Evolutionary conservation across 2,888 invertebrate species (phyloP).

Genomic region (Acleris literana): DNA sequence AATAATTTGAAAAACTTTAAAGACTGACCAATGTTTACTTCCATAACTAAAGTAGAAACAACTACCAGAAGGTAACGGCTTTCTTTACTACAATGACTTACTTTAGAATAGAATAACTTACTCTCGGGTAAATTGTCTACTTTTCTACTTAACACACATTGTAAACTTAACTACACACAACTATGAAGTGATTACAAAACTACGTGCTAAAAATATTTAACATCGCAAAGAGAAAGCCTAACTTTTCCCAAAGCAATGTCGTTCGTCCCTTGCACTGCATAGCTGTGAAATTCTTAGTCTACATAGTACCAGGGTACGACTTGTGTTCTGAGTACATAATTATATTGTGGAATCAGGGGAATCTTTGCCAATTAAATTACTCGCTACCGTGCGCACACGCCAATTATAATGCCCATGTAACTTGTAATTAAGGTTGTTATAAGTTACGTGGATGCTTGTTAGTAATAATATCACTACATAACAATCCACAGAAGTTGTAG

Average conservation of each 20-base stretch:
- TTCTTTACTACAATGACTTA: not conserved
- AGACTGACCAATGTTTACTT: too few species aligned
- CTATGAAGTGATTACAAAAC: slow-evolving; percentile 20
- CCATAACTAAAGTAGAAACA: too few species aligned
- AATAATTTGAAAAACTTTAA: too few species aligned
- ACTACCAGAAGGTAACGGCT: not conserved
- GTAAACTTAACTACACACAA: not conserved
- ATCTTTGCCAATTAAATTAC: slow-evolving; percentile 30
- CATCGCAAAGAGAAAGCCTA: slow-evolving; percentile 17
- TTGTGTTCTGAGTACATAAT: slow-evolving; percentile 15
- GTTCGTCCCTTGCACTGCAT: slow-evolving; percentile 13
- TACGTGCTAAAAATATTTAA: slow-evolving; percentile 8
- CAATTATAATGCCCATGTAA: slow-evolving; percentile 6
- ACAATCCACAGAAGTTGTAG: too few species aligned
- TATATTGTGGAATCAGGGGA: slow-evolving; percentile 14
- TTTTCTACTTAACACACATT: not conserved
- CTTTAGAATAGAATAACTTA: too few species aligned
- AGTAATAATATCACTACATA: not conserved
- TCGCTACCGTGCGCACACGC: slow-evolving; percentile 2
- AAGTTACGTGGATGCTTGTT: not conserved
- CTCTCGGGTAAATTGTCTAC: not conserved
- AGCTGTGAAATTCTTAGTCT: slow-evolving; percentile 12
- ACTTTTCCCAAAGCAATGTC: slow-evolving; percentile 28
- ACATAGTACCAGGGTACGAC: not conserved
- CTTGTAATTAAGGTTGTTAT: slow-evolving; percentile 11